A percentile compares a stretch with the other conserved stretches of the same genome.
phyloP scores from a whole-genome alignment of 2,888 invertebrate genomes.

The Athetis lepigone region DNA sequence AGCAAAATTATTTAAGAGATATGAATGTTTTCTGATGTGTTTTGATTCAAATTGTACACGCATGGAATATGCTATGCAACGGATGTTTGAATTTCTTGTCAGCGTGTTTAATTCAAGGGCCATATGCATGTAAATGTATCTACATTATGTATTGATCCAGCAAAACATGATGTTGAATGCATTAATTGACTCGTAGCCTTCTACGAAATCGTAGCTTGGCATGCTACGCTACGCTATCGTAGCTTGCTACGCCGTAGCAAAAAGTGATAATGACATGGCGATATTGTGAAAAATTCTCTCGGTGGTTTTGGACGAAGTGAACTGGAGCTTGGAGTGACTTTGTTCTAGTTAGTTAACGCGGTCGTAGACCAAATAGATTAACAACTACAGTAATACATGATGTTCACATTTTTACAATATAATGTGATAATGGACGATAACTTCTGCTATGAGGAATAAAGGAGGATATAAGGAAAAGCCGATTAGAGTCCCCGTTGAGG shows the following conservation, averaged over 20 bases:
- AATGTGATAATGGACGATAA: no score
- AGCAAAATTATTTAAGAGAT: background rate
- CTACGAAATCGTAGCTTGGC: constrained; percentile 30
- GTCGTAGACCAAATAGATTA: no score
- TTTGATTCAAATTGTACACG: background rate
- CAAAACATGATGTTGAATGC: constrained; percentile 1
- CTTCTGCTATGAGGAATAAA: no score
- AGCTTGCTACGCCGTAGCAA: background rate
- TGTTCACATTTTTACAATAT: no score
- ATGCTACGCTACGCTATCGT: constrained; percentile 6
- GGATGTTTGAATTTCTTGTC: background rate
- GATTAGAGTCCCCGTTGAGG: no score
- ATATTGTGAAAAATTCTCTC: no score
- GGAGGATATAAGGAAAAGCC: no score
- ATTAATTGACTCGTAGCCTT: constrained; percentile 34
- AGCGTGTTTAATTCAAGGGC: background rate
- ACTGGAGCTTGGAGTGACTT: no score
- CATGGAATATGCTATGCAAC: constrained; percentile 10
- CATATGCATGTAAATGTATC: background rate
- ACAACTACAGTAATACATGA: no score
- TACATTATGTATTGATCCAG: background rate
- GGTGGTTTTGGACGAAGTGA: no score
- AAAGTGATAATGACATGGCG: background rate
- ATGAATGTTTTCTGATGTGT: background rate
- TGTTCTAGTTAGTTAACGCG: no score